These are phyloP conservation scores for Yponomeuta malinellus DNA, from an alignment of 2,888 invertebrate species.

Conservation along the genomic window DNA sequence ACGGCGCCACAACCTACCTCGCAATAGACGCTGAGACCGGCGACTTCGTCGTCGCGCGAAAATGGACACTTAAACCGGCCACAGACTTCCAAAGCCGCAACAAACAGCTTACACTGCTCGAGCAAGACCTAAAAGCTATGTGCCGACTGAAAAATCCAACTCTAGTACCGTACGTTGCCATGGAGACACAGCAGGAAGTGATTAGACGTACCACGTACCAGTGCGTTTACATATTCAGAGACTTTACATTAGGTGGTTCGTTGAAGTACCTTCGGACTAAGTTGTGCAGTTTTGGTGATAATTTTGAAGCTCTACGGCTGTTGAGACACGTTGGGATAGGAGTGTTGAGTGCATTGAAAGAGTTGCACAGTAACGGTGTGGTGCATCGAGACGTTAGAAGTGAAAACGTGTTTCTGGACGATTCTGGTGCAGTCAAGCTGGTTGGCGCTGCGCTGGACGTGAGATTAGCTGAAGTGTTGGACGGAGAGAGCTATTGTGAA, in stretches of 20 bases:
- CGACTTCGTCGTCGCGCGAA: constrained; percentile 81
- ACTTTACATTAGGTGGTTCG: constrained; percentile 75
- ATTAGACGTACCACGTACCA: constrained; percentile 40
- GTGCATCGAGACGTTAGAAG: constrained; percentile 89
- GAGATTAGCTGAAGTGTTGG: constrained; percentile 76
- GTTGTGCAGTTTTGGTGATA: constrained; percentile 40
- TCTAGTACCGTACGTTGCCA: constrained; percentile 84
- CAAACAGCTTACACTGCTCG: constrained; percentile 79
- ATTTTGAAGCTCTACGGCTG: constrained; percentile 38
- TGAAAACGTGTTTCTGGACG: constrained; percentile 83
- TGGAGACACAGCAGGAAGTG: constrained; percentile 79
- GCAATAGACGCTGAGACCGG: constrained; percentile 86
- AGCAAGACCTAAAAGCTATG: constrained; percentile 85
- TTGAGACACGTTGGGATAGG: constrained; percentile 82
- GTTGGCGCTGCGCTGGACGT: constrained; percentile 83
- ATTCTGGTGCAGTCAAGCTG: constrained; percentile 75
- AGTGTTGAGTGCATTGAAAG: constrained; percentile 83
- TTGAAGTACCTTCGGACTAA: constrained; percentile 45
- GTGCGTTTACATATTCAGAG: constrained; percentile 82
- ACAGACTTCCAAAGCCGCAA: constrained; percentile 59
- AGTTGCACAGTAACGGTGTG: constrained; percentile 87
- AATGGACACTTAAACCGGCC: constrained; percentile 80
- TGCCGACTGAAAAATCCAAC: constrained; percentile 82
- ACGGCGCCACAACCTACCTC: constrained; percentile 83
- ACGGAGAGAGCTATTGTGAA: constrained; percentile 52